phyloP scores from a whole-genome alignment of 2,797 vertebrate genomes.

The Labroides dimidiatus region DNA sequence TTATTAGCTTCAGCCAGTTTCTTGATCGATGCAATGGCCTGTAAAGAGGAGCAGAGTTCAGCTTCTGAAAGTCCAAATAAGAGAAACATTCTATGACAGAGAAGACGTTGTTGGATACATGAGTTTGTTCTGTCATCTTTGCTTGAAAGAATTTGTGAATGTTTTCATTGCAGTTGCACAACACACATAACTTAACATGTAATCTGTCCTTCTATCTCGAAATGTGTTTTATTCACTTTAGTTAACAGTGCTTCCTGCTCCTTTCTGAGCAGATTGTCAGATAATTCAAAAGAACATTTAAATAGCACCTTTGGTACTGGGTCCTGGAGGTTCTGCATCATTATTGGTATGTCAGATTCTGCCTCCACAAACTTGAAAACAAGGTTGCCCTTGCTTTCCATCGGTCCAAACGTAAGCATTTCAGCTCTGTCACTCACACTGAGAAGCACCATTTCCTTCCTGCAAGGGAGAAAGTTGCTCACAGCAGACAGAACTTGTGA shows the following conservation, averaged over 20 bases:
- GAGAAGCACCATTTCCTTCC: constrained; percentile 84
- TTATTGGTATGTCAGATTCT: constrained; percentile 74
- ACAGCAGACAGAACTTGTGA: constrained; percentile 3
- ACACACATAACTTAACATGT: too few relatives aligned
- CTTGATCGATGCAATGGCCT: constrained; percentile 85
- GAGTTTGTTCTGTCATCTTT: not conserved
- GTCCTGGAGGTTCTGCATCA: constrained; percentile 80
- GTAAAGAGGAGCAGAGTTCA: constrained; percentile 15
- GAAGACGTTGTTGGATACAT: too few relatives aligned
- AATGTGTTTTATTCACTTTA: not conserved
- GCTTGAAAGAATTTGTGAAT: not conserved
- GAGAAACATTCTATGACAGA: too few relatives aligned
- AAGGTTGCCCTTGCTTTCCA: constrained; percentile 80
- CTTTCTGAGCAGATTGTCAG: not conserved
- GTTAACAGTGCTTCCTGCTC: not conserved
- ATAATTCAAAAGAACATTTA: not conserved
- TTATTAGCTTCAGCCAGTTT: constrained; percentile 81
- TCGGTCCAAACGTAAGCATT: constrained; percentile 16
- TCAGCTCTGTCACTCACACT: constrained; percentile 68
- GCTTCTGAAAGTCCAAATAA: not conserved
- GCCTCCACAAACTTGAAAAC: constrained; percentile 74
- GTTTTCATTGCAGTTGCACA: too few relatives aligned
- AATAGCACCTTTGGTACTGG: constrained; percentile 82
- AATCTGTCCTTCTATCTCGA: not conserved
- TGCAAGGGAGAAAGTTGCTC: constrained; percentile 57